phyloP scores from a whole-genome alignment of 2,113 vertebrate species.

The Nothocercus julius region DNA sequence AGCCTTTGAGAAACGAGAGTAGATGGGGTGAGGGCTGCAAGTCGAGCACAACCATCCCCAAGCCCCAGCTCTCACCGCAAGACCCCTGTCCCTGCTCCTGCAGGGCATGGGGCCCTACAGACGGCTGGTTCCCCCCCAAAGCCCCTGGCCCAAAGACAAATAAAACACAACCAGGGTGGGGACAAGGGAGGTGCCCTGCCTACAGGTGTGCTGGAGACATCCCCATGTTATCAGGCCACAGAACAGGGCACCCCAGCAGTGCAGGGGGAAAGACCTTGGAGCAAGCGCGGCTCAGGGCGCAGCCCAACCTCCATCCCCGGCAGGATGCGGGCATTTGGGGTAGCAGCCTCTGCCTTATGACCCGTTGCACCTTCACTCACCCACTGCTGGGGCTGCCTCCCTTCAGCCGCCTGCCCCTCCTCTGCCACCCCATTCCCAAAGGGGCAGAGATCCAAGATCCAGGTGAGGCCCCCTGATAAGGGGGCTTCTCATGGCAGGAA shows the following conservation, averaged over 20 bases:
- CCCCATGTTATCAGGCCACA: accelerated
- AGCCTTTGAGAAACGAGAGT: neutral
- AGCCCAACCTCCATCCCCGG: neutral
- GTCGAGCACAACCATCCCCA: neutral
- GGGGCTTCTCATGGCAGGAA: neutral
- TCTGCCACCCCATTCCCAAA: neutral
- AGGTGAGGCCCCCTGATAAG: accelerated
- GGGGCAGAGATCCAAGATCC: neutral
- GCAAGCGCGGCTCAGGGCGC: no score
- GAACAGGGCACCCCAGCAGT: neutral
- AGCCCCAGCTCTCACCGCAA: neutral
- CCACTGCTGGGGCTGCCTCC: neutral
- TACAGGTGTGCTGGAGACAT: no score
- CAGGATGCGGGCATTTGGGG: neutral
- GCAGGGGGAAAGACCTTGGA: neutral
- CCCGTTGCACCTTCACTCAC: neutral
- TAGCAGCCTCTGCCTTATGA: neutral
- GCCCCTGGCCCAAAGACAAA: no score
- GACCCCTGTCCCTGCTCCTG: no score
- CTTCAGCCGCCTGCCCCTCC: neutral
- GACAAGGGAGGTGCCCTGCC: neutral
- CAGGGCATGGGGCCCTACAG: accelerated
- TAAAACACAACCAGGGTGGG: accelerated
- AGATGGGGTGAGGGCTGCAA: neutral
- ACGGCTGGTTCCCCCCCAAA: neutral